Percentiles rank a stretch among this genome's conserved stretches.
Evolutionary conservation across 2,113 vertebrate genomes (phyloP).

Genomic region (Eolophus roseicapilla): DNA sequence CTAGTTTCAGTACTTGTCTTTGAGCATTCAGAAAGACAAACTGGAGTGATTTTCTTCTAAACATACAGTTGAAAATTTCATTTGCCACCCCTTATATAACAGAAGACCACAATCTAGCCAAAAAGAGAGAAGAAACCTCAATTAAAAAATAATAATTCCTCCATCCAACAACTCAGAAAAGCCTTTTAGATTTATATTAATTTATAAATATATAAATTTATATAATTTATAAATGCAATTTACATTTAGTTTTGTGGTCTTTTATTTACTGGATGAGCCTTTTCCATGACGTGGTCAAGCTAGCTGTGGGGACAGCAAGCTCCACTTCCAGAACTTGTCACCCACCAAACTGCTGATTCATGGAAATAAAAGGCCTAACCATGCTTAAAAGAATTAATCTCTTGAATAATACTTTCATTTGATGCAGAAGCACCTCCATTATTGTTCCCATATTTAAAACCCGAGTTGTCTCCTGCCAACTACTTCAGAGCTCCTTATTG

Average conservation of each 20-base stretch:
- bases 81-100: not conserved
- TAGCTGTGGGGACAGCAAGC: not conserved
- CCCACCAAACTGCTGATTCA: not conserved
- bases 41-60: not conserved
- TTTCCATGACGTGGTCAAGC: not conserved
- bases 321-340: not conserved
- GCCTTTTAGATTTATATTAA: not conserved
- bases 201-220: not conserved
- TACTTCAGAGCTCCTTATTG: not conserved
- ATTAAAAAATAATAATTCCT: not conserved
- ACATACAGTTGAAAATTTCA: not conserved
- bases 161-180: not conserved
- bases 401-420: not conserved
- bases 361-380: not conserved
- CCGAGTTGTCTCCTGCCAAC: not conserved
- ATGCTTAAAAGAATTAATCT: not conserved
- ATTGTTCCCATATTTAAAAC: not conserved
- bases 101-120: not conserved
- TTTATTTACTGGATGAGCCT: not conserved
- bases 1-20: not conserved
- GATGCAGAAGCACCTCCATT: not conserved
- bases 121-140: not conserved
- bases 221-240: not conserved
- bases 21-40: not conserved
- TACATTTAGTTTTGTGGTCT: not conserved